Evolutionary conservation across 2,888 invertebrate genomes (phyloP), one percentile per base, ranked within the genome.

Genomic region (Uropetala carovei): DNA sequence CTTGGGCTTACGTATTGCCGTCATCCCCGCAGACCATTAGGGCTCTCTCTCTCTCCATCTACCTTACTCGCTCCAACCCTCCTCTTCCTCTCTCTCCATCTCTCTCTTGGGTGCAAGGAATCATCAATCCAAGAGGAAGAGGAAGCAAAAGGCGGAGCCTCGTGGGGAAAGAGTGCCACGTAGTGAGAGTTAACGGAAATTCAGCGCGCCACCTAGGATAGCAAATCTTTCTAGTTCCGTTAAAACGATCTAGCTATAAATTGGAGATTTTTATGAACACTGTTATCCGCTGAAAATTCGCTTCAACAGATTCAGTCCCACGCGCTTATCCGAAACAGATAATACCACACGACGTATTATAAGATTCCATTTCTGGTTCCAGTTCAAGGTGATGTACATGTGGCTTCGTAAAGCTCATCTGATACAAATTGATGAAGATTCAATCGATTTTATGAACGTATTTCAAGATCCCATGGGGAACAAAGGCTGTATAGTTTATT

Each of bases 1-100:
- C 75, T 75, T 75, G 75, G 75, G 75, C 75, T 75, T 75, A 75
- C 75, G 75, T 75, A 75, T 75, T 27, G 75, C 75, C 75, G 75
- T 75, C 75, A 75, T 75, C 75, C 75, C 75, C 10, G 27, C 14
- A 27, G 18, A 5, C 75, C 75, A 75, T 75, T 75, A 75, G 75
- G 75, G 22, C 22, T 75, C 27, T 22, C 75, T 22, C n/a, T 68
- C 43, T 43, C 43, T 5, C 43, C 43, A 43, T 43, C 43, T 43
- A 43, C 43, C 43, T 43, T 43, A 1, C 43, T 43, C 43, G 43
- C n/a, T n/a, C 75, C 22, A 75, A 75, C 22, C 27, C 75, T 27
- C 75, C 75, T 13, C 68, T 68, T 18, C 43, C 5, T 3, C 43
- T 43, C 43, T 43, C 43, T 43, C n/a, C n/a, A n/a, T 64, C 68